Evolutionary conservation across 2,797 vertebrate genomes (phyloP).

Genomic region (Geotrypetes seraphini): DNA sequence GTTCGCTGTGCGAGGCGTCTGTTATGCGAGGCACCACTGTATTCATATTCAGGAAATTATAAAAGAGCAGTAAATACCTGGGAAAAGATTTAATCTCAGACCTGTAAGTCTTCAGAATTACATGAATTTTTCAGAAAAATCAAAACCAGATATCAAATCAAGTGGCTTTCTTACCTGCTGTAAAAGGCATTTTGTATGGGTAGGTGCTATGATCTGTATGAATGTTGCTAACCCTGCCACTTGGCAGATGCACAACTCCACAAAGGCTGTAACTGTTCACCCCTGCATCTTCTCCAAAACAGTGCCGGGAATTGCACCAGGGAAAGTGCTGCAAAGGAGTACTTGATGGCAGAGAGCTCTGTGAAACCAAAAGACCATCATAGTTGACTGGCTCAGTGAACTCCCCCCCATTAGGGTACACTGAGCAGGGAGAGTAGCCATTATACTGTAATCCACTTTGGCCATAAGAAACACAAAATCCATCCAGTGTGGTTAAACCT

Average conservation of each 20-base stretch:
- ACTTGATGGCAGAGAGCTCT: slow-evolving; percentile 64
- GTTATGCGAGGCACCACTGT: too few species aligned
- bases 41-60: too few species aligned
- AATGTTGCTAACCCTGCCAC: slow-evolving; percentile 64
- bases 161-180: slow-evolving; percentile 69
- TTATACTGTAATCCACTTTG: slow-evolving; percentile 48
- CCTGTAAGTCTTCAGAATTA: too few species aligned
- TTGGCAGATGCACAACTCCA: slow-evolving; percentile 65
- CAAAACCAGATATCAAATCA: too few species aligned
- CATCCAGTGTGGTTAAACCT: slow-evolving; percentile 42
- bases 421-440: slow-evolving; percentile 56
- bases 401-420: slow-evolving; percentile 60
- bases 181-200: slow-evolving; percentile 73
- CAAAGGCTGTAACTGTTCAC: slow-evolving; percentile 68
- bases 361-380: slow-evolving; percentile 64
- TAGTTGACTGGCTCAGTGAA: slow-evolving; percentile 49
- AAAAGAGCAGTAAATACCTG: too few species aligned
- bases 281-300: slow-evolving; percentile 73
- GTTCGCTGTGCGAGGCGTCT: too few species aligned
- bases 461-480: slow-evolving; percentile 58
- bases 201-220: slow-evolving; percentile 65
- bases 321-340: slow-evolving; percentile 69
- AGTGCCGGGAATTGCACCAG: slow-evolving; percentile 78
- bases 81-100: too few species aligned
- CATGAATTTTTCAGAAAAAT: too few species aligned